Evolutionary conservation across 2,888 invertebrate genomes (phyloP).

Genomic region (Hemicrepidius hirtus): DNA sequence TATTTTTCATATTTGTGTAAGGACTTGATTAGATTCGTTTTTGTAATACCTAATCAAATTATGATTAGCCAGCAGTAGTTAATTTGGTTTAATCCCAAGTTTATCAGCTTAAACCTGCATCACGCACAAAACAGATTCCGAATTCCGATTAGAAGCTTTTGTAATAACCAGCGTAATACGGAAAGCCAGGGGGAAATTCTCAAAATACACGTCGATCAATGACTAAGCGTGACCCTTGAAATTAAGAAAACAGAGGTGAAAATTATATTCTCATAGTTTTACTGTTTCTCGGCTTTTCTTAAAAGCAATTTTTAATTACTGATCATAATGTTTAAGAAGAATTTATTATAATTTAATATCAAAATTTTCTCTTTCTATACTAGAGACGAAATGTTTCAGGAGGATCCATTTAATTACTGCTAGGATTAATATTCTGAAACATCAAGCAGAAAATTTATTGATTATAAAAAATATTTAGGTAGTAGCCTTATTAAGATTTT

Average conservation of each 20-base stretch:
- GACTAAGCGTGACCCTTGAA: slow-evolving; percentile 15
- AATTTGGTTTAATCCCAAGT: background rate
- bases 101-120: slow-evolving; percentile 14
- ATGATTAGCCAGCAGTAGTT: background rate
- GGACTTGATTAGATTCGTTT: background rate
- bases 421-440: too few relatives aligned
- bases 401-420: too few relatives aligned
- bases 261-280: slow-evolving; percentile 13
- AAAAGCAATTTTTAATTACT: too few relatives aligned
- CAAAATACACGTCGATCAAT: slow-evolving; percentile 24
- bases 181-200: slow-evolving; percentile 18
- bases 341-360: too few relatives aligned
- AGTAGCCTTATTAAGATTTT: too few relatives aligned
- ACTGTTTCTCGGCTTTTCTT: too few relatives aligned
- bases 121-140: slow-evolving; percentile 12
- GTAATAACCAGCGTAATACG: slow-evolving; percentile 5
- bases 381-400: too few relatives aligned
- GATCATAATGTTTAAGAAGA: too few relatives aligned
- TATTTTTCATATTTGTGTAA: too few relatives aligned
- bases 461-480: too few relatives aligned
- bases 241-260: slow-evolving; percentile 19
- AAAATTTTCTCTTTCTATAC: too few relatives aligned
- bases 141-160: slow-evolving; percentile 14
- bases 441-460: too few relatives aligned
- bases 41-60: background rate